These are phyloP conservation scores for Lophius piscatorius DNA, from an alignment of 2,113 vertebrate genomes.

Conservation along the genomic window DNA sequence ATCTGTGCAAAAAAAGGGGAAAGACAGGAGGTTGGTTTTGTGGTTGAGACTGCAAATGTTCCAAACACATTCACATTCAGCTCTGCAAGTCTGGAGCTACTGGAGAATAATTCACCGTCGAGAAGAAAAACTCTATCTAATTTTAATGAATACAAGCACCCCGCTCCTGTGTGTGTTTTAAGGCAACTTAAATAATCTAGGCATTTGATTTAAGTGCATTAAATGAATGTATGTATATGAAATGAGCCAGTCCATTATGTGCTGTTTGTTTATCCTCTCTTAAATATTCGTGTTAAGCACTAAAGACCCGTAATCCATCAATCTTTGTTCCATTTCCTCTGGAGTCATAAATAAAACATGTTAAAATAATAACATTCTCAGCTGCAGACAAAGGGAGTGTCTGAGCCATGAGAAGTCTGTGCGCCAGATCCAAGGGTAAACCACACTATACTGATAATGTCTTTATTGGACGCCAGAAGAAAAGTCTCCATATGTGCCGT, in stretches of 20 bases:
- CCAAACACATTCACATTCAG: slow-evolving; percentile 2
- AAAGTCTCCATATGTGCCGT: slow-evolving; percentile 11
- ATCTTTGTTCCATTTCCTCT: slow-evolving; percentile 11
- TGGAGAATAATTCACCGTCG: slow-evolving; percentile 19
- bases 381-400: slow-evolving; percentile 12
- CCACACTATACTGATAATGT: slow-evolving; percentile 3
- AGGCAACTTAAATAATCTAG: slow-evolving; percentile 33
- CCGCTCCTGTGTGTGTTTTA: slow-evolving; percentile 14
- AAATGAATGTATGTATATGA: slow-evolving; percentile 13
- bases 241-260: slow-evolving; percentile 21
- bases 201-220: slow-evolving; percentile 19
- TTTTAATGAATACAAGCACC: slow-evolving; percentile 30
- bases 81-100: not conserved
- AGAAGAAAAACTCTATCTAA: slow-evolving; percentile 16
- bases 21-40: not conserved
- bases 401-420: slow-evolving; percentile 4
- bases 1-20: slow-evolving; percentile 64
- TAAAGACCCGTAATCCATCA: slow-evolving; percentile 47
- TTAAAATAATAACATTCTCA: slow-evolving; percentile 34
- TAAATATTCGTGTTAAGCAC: slow-evolving; percentile 48
- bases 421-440: slow-evolving; percentile 9
- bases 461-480: slow-evolving; percentile 14
- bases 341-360: slow-evolving; percentile 50
- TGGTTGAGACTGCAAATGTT: no score
- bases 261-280: slow-evolving; percentile 22